Percentiles rank a stretch among this genome's conserved stretches.
phyloP scores from a whole-genome alignment of 2,113 vertebrate genomes.

The Menura novaehollandiae region DNA sequence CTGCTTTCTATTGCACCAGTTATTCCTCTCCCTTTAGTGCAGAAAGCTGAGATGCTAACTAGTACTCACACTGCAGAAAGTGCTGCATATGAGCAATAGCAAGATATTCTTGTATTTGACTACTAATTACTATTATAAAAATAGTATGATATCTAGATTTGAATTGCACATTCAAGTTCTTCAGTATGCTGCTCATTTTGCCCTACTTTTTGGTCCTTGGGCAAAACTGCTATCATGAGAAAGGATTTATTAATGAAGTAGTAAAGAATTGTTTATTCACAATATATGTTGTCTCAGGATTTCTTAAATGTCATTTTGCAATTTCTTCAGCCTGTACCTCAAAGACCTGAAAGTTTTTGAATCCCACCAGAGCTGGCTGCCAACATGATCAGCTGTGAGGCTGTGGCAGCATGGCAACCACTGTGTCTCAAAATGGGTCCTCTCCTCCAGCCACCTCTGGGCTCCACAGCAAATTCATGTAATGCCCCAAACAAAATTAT shows the following conservation, averaged over 20 bases:
- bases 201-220: background rate
- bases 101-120: background rate
- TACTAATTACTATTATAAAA: background rate
- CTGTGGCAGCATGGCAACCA: background rate
- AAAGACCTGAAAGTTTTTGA: background rate
- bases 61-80: background rate
- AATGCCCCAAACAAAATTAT: background rate
- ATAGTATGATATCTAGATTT: background rate
- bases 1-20: background rate
- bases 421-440: background rate
- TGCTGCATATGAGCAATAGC: background rate
- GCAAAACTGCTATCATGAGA: background rate
- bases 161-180: background rate
- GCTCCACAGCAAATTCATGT: background rate
- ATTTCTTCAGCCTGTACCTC: background rate
- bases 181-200: background rate
- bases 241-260: background rate
- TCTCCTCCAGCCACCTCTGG: background rate
- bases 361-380: background rate
- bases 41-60: background rate
- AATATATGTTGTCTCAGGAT: background rate
- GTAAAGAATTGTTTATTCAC: background rate
- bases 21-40: background rate
- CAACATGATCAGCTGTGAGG: accelerated
- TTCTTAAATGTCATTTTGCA: background rate